Conservation (phyloP, 1,140 invertebrate species). For the Aleiodes sp. region DNA sequence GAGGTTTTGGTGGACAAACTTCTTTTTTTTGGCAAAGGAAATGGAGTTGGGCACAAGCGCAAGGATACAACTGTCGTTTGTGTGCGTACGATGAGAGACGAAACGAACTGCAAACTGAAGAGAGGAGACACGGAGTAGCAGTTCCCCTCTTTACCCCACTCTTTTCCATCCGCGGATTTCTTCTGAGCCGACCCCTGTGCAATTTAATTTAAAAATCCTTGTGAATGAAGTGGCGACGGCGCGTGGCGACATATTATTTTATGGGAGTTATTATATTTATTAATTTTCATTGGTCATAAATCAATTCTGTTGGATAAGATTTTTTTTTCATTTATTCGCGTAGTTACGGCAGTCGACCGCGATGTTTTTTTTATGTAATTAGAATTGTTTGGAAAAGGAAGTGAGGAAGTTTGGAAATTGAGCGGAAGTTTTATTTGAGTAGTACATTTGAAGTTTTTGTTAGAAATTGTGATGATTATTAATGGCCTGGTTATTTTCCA, state of each 20-base stretch:
- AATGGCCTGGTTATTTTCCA: background rate
- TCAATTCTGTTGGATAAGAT: no score
- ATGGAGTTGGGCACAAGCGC: background rate
- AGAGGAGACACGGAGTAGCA: background rate
- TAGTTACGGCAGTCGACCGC: no score
- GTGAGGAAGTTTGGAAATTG: no score
- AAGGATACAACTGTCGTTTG: conserved; percentile 23
- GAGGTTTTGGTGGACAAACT: no score
- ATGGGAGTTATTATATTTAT: background rate
- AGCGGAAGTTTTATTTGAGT: no score
- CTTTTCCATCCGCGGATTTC: background rate
- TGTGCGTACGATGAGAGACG: background rate
- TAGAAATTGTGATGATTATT: background rate
- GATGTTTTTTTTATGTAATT: no score
- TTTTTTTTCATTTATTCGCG: no score
- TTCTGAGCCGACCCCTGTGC: no score
- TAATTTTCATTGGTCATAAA: no score
- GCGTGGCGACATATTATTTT: conserved; percentile 10
- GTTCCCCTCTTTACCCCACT: conserved; percentile 5
- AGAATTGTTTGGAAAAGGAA: background rate
- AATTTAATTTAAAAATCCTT: conserved; percentile 18
- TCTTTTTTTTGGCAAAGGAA: background rate
- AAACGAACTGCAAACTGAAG: background rate
- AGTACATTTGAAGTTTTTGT: no score
- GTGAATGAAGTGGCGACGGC: conserved; percentile 43